phyloP scores from a whole-genome alignment of 2,888 invertebrate species.

The Leptopterna dolabrata region DNA sequence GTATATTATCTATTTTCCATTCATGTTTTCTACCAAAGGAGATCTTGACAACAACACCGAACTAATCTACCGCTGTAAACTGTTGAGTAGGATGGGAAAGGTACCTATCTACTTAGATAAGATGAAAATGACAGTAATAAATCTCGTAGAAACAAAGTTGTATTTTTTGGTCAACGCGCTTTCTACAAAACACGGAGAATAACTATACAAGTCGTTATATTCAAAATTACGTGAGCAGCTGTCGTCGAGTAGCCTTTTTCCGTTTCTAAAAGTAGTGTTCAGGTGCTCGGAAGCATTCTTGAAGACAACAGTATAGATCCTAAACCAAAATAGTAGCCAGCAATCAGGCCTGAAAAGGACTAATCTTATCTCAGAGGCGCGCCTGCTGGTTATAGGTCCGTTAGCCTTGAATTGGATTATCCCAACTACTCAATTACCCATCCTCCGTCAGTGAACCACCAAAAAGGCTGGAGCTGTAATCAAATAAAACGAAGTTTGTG shows the following conservation, averaged over 20 bases:
- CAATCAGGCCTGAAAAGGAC: slow-evolving; percentile 50
- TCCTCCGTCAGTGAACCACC: background rate
- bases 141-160: no score
- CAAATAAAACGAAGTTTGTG: slow-evolving; percentile 52
- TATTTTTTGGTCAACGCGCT: background rate
- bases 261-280: background rate
- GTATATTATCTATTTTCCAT: no score
- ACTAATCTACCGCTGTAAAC: no score
- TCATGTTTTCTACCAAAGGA: no score
- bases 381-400: slow-evolving; percentile 39
- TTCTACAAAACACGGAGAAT: background rate
- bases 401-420: slow-evolving; percentile 52
- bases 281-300: background rate
- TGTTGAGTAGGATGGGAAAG: no score
- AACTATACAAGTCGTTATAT: background rate
- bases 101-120: no score
- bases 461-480: slow-evolving; percentile 42
- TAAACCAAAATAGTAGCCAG: background rate
- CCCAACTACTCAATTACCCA: slow-evolving; percentile 53
- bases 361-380: slow-evolving; percentile 50
- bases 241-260: background rate
- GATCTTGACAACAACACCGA: no score
- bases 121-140: no score
- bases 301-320: background rate
- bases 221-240: background rate